A percentile compares a stretch with the other conserved stretches of the same genome.
phyloP scores from a whole-genome alignment of 2,888 invertebrate species.

The Gisinianus flammeolus region DNA sequence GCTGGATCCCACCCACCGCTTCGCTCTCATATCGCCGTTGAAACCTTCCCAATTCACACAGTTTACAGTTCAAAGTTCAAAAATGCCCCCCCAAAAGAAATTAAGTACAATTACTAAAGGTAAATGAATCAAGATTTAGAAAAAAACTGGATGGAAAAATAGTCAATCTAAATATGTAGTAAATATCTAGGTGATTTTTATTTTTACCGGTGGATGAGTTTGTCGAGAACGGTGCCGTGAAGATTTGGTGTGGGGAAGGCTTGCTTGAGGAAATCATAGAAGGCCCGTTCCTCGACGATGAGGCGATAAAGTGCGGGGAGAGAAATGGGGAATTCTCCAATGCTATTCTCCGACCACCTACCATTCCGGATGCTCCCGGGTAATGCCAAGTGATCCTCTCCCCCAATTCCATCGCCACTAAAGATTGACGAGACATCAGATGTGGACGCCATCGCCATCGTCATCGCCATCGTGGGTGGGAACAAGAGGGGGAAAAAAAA shows the following conservation, averaged over 20 bases:
- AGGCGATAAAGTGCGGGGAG: constrained; percentile 18
- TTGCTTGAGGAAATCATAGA: not conserved
- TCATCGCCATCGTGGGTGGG: too few species aligned
- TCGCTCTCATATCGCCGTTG: constrained; percentile 7
- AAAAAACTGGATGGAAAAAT: too few species aligned
- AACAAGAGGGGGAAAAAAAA: too few species aligned
- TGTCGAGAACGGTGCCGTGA: not conserved
- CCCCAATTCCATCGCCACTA: too few species aligned
- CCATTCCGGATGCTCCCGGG: not conserved
- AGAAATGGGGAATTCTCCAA: constrained; percentile 2
- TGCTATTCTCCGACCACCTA: not conserved
- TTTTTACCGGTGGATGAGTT: not conserved
- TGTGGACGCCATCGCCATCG: too few species aligned
- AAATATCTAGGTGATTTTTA: not conserved
- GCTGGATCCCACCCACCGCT: not conserved
- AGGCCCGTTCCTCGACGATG: not conserved
- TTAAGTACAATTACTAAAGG: not conserved
- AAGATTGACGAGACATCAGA: too few species aligned
- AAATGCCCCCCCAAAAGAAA: too few species aligned
- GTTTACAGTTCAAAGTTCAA: not conserved
- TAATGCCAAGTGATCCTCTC: not conserved
- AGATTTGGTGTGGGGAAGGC: not conserved
- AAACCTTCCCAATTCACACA: constrained; percentile 1
- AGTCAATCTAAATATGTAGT: not conserved
- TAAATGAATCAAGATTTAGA: not conserved